Evolutionary conservation across 2,113 vertebrate species (phyloP), one percentile per base, ranked within the genome.

Genomic region (Cololabis saira): DNA sequence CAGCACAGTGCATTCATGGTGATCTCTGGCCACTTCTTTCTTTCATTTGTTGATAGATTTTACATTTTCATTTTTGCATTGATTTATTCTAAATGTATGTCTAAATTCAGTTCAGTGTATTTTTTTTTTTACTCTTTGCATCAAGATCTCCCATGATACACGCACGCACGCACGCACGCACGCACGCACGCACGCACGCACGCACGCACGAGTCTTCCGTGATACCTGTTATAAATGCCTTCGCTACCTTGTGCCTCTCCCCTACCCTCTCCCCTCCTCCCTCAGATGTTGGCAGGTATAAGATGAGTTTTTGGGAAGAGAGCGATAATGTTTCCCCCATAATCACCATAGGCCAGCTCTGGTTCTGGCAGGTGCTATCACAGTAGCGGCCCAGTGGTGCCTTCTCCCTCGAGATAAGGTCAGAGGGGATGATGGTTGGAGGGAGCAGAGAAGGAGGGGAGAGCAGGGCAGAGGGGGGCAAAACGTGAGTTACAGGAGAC

Each of bases 361-460:
- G 84, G 74, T 76, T 86, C 81, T 87, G 82, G 79, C 89, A 82
- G 86, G 87, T 86, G 87, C 87, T 93, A 92, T 94, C 90, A 87
- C 76, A 92, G 89, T 64, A 85, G 86, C 83, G 87, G 91, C 93
- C 94, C 90, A 88, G 87, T 81, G 90, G 92, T 90, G 92, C 92
- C 92, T 93, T 95, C 92, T 94, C 92, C 82, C 90, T 92, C 21
- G 80, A 91, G 95, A 95, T 94, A 91, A 93, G 89, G 92, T 92
- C 90, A 92, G 90, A 68, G 80, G 71, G 62, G 72, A 73, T 63
- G 80, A 69, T 71, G 74, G 75, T 56, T 58, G 74, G 79, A 68
- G 71, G 67, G 62, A 74, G 67, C 27, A 44, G 72, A 59, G 65
- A 54, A 76, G 72, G 52, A 66, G 70, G 75, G 76, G 67, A 74